Evolutionary conservation across 2,888 invertebrate species (phyloP), one percentile per base, ranked within the genome.

Genomic region (Drosophila mulleri): DNA sequence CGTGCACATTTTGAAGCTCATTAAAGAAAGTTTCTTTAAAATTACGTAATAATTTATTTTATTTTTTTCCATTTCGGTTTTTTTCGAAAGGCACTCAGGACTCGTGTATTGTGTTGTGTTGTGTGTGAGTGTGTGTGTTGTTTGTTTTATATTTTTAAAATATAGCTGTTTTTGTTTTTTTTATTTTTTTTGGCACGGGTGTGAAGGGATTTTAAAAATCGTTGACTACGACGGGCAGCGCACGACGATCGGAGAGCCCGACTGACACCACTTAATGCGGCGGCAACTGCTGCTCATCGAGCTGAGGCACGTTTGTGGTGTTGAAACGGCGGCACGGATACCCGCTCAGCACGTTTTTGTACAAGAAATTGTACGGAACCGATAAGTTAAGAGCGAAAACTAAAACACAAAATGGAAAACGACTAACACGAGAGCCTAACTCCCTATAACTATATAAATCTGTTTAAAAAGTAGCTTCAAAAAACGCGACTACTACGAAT

Each of bases 251-350:
- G 79, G 75, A 75, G 59, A 60, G 58, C 41, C 56, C 53, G 71
- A 47, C 53, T 61, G 68, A 75, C 71, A 73, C 69, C 74, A 16
- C 53, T 57, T 0, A 23, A 16, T 53, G 57, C 52, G 23, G 60
- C 42, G 72, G 80, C 76, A 63, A 60, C 78, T 83, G 86, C 83
- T 70, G 86, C 83, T 70, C 84, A 83, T 68, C 82, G 82, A 82
- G 83, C 82, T 86, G 90, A 90, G 90, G 90, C 90, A 90, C 90
- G 90, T 86, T 86, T 90, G 90, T 89, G 90, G 89, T 87, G 89
- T 80, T 68, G 71, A 79, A 81, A 84, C 84, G 75, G 75, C 76
- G 72, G 67, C 73, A 74, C 78, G 73, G 73, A 68, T 47, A 60
- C 75, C 72, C 76, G 78, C 72, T 75, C 80, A 45, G 54, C 67